These are phyloP conservation scores for Sebastiscus albofasciatus DNA, from an alignment of 2,797 vertebrate genomes.

Conservation along the genomic window DNA sequence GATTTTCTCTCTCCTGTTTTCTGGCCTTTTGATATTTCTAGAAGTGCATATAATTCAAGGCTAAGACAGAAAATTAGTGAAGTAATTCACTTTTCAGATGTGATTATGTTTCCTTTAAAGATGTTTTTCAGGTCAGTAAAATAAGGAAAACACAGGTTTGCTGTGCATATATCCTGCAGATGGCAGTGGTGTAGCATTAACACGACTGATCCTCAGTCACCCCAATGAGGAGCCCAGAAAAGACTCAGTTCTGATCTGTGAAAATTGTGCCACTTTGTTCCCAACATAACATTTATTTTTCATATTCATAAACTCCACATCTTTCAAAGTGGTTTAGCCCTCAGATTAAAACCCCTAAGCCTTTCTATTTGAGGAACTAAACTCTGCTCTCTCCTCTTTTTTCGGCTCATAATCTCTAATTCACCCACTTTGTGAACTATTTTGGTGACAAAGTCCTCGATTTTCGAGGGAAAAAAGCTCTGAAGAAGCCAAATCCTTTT, in stretches of 20 bases:
- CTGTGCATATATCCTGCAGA: conserved; percentile 45
- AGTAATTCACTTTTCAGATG: not conserved
- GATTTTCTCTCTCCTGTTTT: not conserved
- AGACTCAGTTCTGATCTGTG: not conserved
- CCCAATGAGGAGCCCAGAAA: not conserved
- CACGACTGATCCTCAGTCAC: not conserved
- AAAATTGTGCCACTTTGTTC: conserved; percentile 29
- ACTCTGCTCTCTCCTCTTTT: conserved; percentile 15
- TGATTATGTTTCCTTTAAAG: not conserved
- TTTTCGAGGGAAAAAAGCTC: conserved; percentile 28
- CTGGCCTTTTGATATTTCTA: not conserved
- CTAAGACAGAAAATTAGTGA: not conserved
- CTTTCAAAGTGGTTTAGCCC: conserved; percentile 34
- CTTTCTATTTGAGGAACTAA: conserved; percentile 50
- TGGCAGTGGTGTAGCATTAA: conserved; percentile 56
- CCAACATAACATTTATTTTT: conserved; percentile 25
- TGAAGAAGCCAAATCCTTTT: conserved; percentile 51
- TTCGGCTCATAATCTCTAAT: conserved; percentile 43
- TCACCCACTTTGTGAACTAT: conserved; percentile 47
- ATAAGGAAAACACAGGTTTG: not conserved
- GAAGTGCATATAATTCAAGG: not conserved
- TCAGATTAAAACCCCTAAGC: conserved; percentile 27
- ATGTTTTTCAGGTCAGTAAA: not conserved
- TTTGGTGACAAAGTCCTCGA: conserved; percentile 41
- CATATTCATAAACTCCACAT: conserved; percentile 21